Evolutionary conservation across 2,113 vertebrate species (phyloP).

Genomic region (Damaliscus lunatus): DNA sequence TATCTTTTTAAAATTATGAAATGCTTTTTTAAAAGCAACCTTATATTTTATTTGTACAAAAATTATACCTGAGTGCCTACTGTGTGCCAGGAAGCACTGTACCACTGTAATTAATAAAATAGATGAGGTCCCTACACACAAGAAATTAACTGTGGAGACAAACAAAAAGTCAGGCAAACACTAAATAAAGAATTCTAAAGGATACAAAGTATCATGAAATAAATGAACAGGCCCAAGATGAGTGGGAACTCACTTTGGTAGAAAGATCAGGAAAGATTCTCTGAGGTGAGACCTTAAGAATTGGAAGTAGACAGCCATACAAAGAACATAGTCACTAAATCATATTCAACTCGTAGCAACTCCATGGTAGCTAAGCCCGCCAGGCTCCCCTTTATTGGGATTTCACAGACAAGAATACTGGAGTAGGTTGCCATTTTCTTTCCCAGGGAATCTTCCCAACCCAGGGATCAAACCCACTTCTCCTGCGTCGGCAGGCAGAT

Average conservation of each 20-base stretch:
- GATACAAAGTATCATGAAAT: background rate
- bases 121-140: background rate
- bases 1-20: background rate
- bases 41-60: background rate
- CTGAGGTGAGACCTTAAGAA: background rate
- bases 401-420: background rate
- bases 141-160: background rate
- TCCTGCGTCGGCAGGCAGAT: background rate
- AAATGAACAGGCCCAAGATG: background rate
- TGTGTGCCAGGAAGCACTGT: background rate
- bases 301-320: background rate
- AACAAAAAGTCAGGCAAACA: background rate
- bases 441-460: background rate
- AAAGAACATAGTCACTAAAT: background rate
- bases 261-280: background rate
- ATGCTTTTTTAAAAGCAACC: background rate
- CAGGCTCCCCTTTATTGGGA: background rate
- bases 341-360: background rate
- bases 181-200: background rate
- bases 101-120: background rate
- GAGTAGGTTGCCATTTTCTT: background rate
- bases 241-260: background rate
- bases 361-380: background rate
- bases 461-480: background rate
- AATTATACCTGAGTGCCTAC: background rate